Percentiles rank a stretch among this genome's conserved stretches.
Conservation (phyloP, 30 jellyfish, hydroid and myxozoan genomes). For the Clytia hemisphaerica region DNA sequence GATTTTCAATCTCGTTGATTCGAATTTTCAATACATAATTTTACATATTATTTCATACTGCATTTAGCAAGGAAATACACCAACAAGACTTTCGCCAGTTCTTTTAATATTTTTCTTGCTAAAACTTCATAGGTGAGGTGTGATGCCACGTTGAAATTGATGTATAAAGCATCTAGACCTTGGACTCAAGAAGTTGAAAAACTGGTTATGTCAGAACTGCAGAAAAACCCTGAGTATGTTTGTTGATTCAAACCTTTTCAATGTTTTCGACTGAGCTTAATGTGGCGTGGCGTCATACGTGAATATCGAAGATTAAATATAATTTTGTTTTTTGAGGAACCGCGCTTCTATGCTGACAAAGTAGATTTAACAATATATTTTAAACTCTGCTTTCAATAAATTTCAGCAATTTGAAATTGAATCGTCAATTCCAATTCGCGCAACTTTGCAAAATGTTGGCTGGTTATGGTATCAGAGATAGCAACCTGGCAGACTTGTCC, state of each 20-base stretch:
- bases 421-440: conserved; percentile 65
- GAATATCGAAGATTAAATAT: not conserved
- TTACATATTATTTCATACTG: too few species aligned
- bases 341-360: too few species aligned
- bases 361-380: not conserved
- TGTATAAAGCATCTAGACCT: conserved; percentile 55
- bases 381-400: not conserved
- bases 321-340: not conserved
- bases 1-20: too few species aligned
- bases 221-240: conserved; percentile 59
- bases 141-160: conserved; percentile 55
- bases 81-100: too few species aligned
- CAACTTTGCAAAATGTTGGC: conserved; percentile 64
- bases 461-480: conserved; percentile 63
- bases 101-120: not conserved
- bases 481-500: conserved; percentile 46
- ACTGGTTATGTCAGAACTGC: conserved; percentile 48
- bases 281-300: too few species aligned
- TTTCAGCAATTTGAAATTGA: conserved; percentile 53
- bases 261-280: not conserved
- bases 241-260: not conserved
- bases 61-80: too few species aligned
- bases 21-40: too few species aligned
- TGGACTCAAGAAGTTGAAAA: conserved; percentile 77
- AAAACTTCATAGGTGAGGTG: conserved; percentile 37